These are phyloP conservation scores for Busseola fusca DNA, from an alignment of 2,888 invertebrate species.

Conservation along the genomic window DNA sequence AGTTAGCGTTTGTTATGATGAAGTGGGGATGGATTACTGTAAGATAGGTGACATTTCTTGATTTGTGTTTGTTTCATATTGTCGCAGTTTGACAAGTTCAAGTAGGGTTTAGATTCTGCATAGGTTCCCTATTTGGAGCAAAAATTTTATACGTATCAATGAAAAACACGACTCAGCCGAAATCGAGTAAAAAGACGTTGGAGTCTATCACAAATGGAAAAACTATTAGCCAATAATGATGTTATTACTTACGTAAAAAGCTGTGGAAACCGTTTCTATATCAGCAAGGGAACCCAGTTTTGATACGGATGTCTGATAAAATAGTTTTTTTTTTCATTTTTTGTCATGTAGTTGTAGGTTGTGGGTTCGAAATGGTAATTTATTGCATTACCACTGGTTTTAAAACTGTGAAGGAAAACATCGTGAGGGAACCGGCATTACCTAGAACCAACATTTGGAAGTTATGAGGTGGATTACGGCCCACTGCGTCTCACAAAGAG, in stretches of 20 bases:
- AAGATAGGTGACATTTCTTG: background rate
- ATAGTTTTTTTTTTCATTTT: background rate
- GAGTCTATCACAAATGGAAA: background rate
- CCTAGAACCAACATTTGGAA: too few species aligned
- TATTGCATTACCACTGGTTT: too few species aligned
- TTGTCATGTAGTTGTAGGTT: background rate
- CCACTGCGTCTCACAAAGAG: too few species aligned
- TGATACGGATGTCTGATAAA: background rate
- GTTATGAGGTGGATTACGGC: too few species aligned
- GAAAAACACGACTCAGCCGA: too few species aligned
- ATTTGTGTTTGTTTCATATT: slow-evolving; percentile 7
- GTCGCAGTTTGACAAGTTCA: background rate
- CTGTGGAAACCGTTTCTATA: too few species aligned
- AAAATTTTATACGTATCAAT: too few species aligned
- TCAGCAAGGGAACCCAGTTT: background rate
- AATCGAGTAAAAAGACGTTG: background rate
- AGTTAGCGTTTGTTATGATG: slow-evolving; percentile 1
- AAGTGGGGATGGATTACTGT: background rate
- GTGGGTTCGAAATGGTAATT: too few species aligned
- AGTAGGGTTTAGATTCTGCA: background rate
- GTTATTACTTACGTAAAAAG: too few species aligned
- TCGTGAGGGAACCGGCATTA: too few species aligned
- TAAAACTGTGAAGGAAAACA: too few species aligned
- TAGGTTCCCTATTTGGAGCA: too few species aligned
- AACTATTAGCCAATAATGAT: background rate